A percentile compares a stretch with the other conserved stretches of the same genome.
These are phyloP conservation scores for Blastobasis lacticolella DNA, from an alignment of 2,888 invertebrate species.

Conservation along the genomic window DNA sequence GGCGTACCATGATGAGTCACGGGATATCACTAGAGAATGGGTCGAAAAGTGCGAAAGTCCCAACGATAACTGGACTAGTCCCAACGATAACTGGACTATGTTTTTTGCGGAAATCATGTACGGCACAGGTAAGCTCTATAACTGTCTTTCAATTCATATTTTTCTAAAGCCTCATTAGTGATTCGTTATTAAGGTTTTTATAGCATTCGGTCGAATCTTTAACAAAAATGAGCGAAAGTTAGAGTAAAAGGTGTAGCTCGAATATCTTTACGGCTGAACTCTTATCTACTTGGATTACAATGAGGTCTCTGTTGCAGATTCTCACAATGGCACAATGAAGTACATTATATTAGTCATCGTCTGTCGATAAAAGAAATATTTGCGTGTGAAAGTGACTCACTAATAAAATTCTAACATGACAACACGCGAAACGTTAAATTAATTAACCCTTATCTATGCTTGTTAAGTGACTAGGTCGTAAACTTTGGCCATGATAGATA, in stretches of 20 bases:
- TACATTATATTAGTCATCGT: too few relatives aligned
- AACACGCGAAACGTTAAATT: too few relatives aligned
- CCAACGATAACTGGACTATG: not conserved
- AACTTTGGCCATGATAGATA: not conserved
- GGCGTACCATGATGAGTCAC: slow-evolving; percentile 3
- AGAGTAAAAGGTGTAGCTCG: not conserved
- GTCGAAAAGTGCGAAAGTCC: slow-evolving; percentile 1
- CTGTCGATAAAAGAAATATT: not conserved
- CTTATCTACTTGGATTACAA: too few relatives aligned
- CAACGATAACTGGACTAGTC: too few relatives aligned
- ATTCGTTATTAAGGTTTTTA: too few relatives aligned
- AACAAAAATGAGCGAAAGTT: not conserved
- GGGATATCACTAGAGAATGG: slow-evolving; percentile 2
- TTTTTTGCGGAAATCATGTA: not conserved
- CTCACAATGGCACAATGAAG: too few relatives aligned
- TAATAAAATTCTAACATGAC: too few relatives aligned
- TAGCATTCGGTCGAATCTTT: too few relatives aligned
- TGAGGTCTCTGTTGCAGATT: too few relatives aligned
- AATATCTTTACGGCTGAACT: not conserved
- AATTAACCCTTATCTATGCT: too few relatives aligned
- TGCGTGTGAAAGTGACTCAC: not conserved
- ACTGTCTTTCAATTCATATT: not conserved
- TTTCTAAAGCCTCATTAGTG: too few relatives aligned
- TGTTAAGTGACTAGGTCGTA: not conserved
- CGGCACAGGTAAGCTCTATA: not conserved